A percentile compares a stretch with the other conserved stretches of the same genome.
Conservation (phyloP, 2,113 vertebrate species). For the Psittacula cyanocephala region DNA sequence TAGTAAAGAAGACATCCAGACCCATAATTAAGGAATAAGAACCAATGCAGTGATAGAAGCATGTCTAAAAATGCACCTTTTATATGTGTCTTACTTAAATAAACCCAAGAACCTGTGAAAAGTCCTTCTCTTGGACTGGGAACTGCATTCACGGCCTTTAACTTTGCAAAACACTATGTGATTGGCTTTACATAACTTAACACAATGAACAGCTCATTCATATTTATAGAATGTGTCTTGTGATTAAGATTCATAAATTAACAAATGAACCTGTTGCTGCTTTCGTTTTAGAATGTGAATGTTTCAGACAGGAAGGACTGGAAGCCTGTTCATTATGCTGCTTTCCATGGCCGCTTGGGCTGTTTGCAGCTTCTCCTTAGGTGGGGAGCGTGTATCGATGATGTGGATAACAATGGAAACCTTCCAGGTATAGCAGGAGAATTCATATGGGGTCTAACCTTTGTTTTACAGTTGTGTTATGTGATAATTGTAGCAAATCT, state of each 20-base stretch:
- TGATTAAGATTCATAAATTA: background rate
- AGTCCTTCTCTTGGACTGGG: background rate
- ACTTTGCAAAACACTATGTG: background rate
- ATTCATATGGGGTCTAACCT: background rate
- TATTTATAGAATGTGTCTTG: background rate
- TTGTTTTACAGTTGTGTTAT: background rate
- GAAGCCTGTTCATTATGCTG: slow-evolving; percentile 80
- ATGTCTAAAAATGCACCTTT: background rate
- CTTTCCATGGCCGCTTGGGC: slow-evolving; percentile 82
- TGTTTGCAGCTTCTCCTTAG: slow-evolving; percentile 81
- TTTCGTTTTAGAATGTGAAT: slow-evolving; percentile 71
- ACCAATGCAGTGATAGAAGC: background rate
- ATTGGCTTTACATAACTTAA: background rate
- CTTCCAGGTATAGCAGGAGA: slow-evolving; percentile 74
- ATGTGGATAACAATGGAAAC: slow-evolving; percentile 79
- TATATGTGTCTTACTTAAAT: background rate
- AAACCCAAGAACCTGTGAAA: background rate
- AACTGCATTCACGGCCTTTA: background rate
- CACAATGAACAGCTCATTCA: background rate
- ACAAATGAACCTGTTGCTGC: slow-evolving; percentile 16
- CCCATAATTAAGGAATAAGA: background rate
- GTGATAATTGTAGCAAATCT: background rate
- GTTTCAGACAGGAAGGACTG: slow-evolving; percentile 74
- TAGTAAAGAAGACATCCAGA: background rate
- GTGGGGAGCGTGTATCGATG: slow-evolving; percentile 76